These are phyloP conservation scores for Actinia equina DNA, from an alignment of 64 coral and sea anemone species.

Conservation along the genomic window DNA sequence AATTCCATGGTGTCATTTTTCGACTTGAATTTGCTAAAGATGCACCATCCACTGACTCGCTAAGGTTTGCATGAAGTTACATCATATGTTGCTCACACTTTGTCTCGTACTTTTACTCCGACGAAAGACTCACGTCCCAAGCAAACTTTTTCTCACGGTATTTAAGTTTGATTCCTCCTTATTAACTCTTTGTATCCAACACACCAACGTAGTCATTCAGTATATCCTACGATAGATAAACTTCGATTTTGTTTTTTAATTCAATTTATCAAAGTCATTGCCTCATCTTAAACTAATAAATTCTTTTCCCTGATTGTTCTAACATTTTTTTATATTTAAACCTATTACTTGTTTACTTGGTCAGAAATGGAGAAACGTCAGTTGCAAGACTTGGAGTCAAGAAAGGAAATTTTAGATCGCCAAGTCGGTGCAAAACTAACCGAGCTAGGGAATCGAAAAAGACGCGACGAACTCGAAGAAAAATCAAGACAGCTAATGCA, in stretches of 20 bases:
- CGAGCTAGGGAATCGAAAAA: constrained; percentile 62
- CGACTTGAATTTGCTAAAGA: neutral
- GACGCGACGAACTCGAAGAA: constrained; percentile 74
- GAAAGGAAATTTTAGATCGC: constrained; percentile 62
- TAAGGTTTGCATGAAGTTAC: neutral
- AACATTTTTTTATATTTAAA: neutral
- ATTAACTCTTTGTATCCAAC: too few species aligned
- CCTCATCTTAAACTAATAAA: too few species aligned
- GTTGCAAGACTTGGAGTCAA: constrained; percentile 62
- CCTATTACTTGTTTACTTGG: neutral
- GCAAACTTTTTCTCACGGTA: too few species aligned
- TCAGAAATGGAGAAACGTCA: constrained; percentile 80
- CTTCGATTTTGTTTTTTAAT: too few species aligned
- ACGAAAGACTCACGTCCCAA: too few species aligned
- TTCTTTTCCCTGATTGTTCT: neutral
- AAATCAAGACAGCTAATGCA: constrained; percentile 79
- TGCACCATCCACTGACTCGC: neutral
- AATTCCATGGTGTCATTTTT: neutral
- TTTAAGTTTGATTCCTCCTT: too few species aligned
- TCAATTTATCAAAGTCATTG: too few species aligned
- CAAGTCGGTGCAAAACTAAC: constrained; percentile 66
- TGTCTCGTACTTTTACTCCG: neutral
- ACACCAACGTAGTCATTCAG: too few species aligned
- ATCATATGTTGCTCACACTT: neutral
- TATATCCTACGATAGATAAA: too few species aligned